These are phyloP conservation scores for Drosophila auraria DNA, from an alignment of 1,140 invertebrate species.

Conservation along the genomic window DNA sequence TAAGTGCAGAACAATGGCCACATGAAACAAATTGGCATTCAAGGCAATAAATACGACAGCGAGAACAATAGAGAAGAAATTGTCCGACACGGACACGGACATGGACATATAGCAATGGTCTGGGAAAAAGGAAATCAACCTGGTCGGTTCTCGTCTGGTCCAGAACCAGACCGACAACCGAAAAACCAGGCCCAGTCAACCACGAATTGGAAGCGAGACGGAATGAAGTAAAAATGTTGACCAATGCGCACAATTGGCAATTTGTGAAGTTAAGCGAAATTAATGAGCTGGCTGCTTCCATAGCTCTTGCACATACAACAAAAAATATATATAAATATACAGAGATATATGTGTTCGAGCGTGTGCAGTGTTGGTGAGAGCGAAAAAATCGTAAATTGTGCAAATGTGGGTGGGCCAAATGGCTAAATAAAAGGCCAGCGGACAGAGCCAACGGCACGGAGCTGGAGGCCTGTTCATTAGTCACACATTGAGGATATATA, in stretches of 20 bases:
- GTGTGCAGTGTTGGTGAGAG: constrained; percentile 3
- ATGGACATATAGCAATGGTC: constrained; percentile 23
- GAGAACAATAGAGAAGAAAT: constrained; percentile 75
- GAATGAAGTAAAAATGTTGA: constrained; percentile 70
- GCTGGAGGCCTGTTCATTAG: constrained; percentile 67
- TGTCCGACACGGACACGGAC: constrained; percentile 32
- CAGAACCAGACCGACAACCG: background rate
- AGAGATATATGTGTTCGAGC: constrained; percentile 2
- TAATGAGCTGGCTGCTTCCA: constrained; percentile 66
- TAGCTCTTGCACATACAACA: constrained; percentile 37
- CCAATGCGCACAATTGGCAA: constrained; percentile 82
- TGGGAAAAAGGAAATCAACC: constrained; percentile 38
- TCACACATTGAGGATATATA: constrained; percentile 50
- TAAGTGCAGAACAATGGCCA: constrained; percentile 61
- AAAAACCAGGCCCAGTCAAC: constrained; percentile 43
- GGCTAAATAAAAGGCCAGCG: constrained; percentile 69
- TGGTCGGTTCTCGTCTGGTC: constrained; percentile 4
- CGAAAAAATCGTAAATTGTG: constrained; percentile 40
- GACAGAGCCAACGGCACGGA: background rate
- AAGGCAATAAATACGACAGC: constrained; percentile 75
- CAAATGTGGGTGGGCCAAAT: constrained; percentile 44
- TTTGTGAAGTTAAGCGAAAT: constrained; percentile 84
- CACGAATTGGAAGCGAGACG: constrained; percentile 44
- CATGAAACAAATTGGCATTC: constrained; percentile 79
- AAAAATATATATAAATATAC: constrained; percentile 26